Conservation (phyloP, 2,113 vertebrate species). For the Dicrurus megarhynchus region DNA sequence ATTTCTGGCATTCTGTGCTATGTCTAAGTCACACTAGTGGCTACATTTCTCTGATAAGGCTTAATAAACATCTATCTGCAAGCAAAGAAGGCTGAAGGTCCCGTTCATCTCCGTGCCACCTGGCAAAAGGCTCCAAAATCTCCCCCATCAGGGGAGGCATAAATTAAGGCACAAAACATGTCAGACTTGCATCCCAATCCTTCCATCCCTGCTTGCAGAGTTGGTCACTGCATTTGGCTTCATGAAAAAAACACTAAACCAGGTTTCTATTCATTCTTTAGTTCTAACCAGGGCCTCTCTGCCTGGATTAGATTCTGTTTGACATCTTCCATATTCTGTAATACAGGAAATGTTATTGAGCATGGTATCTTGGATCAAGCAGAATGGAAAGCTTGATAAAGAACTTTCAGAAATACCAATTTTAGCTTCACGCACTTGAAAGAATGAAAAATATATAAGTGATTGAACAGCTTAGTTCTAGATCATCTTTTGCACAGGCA, state of each 20-base stretch:
- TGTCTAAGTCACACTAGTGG: too few relatives aligned
- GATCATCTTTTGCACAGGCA: not conserved
- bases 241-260: not conserved
- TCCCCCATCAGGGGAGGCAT: too few relatives aligned
- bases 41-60: too few relatives aligned
- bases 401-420: not conserved
- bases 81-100: too few relatives aligned
- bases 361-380: not conserved
- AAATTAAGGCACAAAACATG: too few relatives aligned
- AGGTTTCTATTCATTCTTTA: not conserved
- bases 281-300: not conserved
- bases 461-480: not conserved
- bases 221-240: not conserved
- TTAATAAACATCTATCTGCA: too few relatives aligned
- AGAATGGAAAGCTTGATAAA: not conserved
- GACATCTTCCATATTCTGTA: not conserved
- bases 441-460: not conserved
- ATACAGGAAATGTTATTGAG: not conserved
- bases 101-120: too few relatives aligned
- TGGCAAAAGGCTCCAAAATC: too few relatives aligned
- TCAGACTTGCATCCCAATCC: not conserved
- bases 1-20: too few relatives aligned
- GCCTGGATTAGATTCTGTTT: not conserved
- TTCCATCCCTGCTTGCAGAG: not conserved
- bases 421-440: not conserved